phyloP scores from a whole-genome alignment of 2,797 vertebrate genomes.

The Lycodopsis pacificus region DNA sequence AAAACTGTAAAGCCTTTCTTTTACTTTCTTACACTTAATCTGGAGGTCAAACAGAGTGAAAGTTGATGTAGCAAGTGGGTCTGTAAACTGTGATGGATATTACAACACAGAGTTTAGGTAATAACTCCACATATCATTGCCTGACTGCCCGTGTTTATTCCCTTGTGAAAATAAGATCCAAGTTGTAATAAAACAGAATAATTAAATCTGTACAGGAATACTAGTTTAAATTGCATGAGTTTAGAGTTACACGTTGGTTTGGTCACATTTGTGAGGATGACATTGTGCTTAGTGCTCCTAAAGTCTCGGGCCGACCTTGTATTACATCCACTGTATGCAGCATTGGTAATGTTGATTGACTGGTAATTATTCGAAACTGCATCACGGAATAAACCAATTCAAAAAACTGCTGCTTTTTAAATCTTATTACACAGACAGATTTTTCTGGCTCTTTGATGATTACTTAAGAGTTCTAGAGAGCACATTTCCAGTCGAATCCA shows the following conservation, averaged over 20 bases:
- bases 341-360: background rate
- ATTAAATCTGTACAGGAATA: background rate
- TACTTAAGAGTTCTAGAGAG: background rate
- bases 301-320: background rate
- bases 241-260: background rate
- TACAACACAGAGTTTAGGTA: background rate
- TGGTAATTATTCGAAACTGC: background rate
- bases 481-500: slow-evolving; percentile 7
- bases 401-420: background rate
- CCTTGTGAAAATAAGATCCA: background rate
- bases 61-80: background rate
- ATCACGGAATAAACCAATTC: background rate
- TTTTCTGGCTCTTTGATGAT: background rate
- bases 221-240: background rate
- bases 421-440: background rate
- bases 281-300: background rate
- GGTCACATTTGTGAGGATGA: background rate
- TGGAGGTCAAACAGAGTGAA: background rate
- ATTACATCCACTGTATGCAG: background rate
- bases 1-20: background rate
- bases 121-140: background rate
- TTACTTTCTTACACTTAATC: background rate
- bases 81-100: background rate
- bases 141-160: background rate
- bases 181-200: background rate